Conservation (phyloP, 2,888 invertebrate genomes). For the Drymonia ruficornis region DNA sequence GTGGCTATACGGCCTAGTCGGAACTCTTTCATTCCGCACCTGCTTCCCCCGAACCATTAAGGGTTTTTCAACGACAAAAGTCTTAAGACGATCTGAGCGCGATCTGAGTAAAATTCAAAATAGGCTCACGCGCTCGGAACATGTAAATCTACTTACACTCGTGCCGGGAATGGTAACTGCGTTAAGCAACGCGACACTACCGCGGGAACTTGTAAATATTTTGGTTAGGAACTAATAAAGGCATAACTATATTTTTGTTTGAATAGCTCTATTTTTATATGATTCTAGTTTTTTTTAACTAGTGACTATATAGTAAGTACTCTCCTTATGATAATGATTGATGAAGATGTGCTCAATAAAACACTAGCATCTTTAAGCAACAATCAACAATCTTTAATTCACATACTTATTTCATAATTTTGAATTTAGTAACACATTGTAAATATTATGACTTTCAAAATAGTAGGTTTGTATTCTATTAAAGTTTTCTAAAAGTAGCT, state of each 20-base stretch:
- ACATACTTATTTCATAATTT: too few relatives aligned
- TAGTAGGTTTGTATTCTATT: too few relatives aligned
- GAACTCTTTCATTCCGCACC: conserved; percentile 8
- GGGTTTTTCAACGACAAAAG: too few relatives aligned
- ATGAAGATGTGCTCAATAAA: neutral
- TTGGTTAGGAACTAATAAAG: neutral
- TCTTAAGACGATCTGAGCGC: conserved; percentile 50
- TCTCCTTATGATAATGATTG: neutral
- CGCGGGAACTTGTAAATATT: conserved; percentile 28
- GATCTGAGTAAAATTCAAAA: conserved; percentile 71
- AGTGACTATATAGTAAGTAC: too few relatives aligned
- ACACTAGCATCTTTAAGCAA: neutral
- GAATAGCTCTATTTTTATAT: too few relatives aligned
- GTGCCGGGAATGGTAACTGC: conserved; percentile 63
- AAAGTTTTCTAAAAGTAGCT: too few relatives aligned
- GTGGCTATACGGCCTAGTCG: neutral
- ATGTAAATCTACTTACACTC: conserved; percentile 79
- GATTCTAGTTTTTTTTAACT: too few relatives aligned
- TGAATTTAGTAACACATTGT: too few relatives aligned
- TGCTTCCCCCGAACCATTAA: too few relatives aligned
- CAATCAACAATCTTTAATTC: too few relatives aligned
- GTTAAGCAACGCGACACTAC: conserved; percentile 44
- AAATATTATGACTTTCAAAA: too few relatives aligned
- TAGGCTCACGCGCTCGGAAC: conserved; percentile 74
- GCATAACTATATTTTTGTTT: neutral